Evolutionary conservation across 2,888 invertebrate species (phyloP), one percentile per base, ranked within the genome.

Genomic region (Meiosimyza decipiens): DNA sequence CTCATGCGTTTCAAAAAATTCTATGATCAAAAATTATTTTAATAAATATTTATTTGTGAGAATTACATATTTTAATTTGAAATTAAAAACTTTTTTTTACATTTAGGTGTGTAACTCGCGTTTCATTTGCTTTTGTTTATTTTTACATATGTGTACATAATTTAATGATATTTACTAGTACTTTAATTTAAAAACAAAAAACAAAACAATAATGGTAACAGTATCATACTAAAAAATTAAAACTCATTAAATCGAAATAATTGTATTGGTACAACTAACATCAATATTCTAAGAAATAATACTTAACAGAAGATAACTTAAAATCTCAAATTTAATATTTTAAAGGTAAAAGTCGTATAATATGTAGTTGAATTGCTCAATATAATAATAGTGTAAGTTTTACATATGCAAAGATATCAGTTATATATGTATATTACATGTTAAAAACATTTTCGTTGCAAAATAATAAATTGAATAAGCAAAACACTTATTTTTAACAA

Each of bases 261-360:
- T 60, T 69, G 22, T 47, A 55, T 51, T 52, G 51, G 62, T 62
- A 62, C 62, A 70, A 62, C 70, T 65, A 71, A 57, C 50, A 50
- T 47, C 65, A 65, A 59, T 60, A 57, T 70, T 65, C 63, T 71
- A 71, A 50, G 67, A 68, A 63, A 73, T 74, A 76, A 77, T 76
- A 77, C 76, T 77, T 77, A 73, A 75, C 73, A 77, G 70, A 60
- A 60, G 51, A 70, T 51, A 63, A 62, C 33, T 16, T 40, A 70
- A 70, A 70, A 70, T 63, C 70, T 70, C 63, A 70, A 70, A 63
- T 18, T 59, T 18, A n/a, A 7, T 52, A 47, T 55, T 54, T 51
- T 40, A 52, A 64, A n/a, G 50, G 22, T 51, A 50, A 62, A 13
- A 64, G 28, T 64, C 64, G 64, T 64, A 51, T 64, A 64, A 64